Conservation (phyloP, 2,113 vertebrate species). For the Rhinogobius similis region DNA sequence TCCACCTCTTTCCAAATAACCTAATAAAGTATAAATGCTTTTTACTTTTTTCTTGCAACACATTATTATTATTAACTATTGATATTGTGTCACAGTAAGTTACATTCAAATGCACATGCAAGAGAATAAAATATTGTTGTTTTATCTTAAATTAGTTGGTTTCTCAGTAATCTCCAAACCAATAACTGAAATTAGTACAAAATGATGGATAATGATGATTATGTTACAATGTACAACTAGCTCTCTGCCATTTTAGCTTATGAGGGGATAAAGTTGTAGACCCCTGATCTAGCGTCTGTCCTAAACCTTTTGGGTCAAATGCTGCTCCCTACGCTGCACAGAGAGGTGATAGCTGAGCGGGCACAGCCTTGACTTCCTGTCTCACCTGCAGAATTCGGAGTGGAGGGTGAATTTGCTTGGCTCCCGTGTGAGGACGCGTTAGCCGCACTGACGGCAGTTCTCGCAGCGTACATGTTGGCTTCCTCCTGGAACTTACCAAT, state of each 20-base stretch:
- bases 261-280: background rate
- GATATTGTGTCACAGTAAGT: background rate
- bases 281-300: background rate
- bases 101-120: background rate
- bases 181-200: background rate
- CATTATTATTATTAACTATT: background rate
- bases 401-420: conserved; percentile 99
- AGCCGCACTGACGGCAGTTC: conserved; percentile 96
- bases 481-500: conserved; percentile 99
- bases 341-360: conserved; percentile 54
- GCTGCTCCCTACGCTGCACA: conserved; percentile 27
- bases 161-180: background rate
- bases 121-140: background rate
- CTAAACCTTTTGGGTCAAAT: conserved; percentile 23
- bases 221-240: background rate
- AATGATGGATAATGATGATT: background rate
- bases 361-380: conserved; percentile 70
- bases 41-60: background rate
- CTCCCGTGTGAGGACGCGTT: conserved; percentile 98
- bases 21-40: background rate
- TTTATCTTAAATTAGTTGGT: too few species aligned
- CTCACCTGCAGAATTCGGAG: conserved; percentile 99
- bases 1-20: background rate
- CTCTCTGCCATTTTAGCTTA: background rate
- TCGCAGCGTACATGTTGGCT: conserved; percentile 99